Conservation (phyloP, 2,797 vertebrate species). For the Cuniculus paca region DNA sequence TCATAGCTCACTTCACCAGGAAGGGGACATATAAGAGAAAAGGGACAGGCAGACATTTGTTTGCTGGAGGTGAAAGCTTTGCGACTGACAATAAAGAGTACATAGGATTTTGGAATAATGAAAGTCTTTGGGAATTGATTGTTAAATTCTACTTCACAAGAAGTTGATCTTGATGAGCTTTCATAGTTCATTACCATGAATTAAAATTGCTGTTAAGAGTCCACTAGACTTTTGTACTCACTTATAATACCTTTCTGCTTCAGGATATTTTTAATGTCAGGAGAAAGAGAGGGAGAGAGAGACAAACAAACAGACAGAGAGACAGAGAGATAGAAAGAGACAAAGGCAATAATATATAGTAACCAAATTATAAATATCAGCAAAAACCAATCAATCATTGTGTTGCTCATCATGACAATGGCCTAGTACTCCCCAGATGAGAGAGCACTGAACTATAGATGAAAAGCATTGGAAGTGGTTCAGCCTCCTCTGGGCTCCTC, state of each 20-base stretch:
- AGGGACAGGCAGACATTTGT: neutral
- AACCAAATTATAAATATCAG: constrained; percentile 30
- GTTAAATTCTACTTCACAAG: neutral
- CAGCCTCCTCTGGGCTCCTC: neutral
- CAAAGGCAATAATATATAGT: neutral
- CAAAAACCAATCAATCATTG: constrained; percentile 11
- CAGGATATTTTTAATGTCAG: neutral
- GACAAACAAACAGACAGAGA: too few species aligned
- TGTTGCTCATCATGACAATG: neutral
- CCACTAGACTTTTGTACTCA: neutral
- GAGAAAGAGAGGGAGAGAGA: too few species aligned
- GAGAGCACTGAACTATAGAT: neutral
- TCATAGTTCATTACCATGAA: neutral
- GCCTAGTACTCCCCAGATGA: neutral
- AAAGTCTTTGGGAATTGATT: neutral
- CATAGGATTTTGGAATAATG: neutral
- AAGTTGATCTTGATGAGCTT: neutral
- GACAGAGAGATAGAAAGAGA: too few species aligned
- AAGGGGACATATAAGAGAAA: neutral
- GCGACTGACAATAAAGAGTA: neutral
- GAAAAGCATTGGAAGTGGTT: neutral
- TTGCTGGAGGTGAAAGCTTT: neutral
- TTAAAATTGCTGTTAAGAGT: neutral
- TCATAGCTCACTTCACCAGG: neutral
- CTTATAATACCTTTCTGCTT: constrained; percentile 6